Base-by-base conservation (phyloP, 1,140 invertebrate species). In the Magallana ariakensis region DNA sequence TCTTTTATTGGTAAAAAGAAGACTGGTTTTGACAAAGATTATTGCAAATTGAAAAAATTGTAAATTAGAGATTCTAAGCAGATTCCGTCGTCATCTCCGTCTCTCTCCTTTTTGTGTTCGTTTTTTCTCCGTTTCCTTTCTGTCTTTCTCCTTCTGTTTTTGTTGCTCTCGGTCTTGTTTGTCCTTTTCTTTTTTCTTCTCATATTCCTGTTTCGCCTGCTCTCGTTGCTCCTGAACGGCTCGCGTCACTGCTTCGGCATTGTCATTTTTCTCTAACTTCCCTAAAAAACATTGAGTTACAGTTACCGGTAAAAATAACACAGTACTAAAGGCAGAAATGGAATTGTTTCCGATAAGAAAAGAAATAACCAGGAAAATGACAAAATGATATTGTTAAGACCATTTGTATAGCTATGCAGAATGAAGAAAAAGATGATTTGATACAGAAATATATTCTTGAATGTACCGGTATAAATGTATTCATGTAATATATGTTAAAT, bases 101-200 rank as follows among this genome's bases (percentile, higher is more conserved):
- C 80, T 82, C 80, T 55, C 80, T 82, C 91, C 91, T 88, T 93
- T 93, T 86, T 92, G 91, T 54, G 91, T 93, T 11, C 91, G 87
- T 82, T 93, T 93, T 87, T 93, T 93, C 88, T 93, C 91, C 0
- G 86, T 85, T 0, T 93, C 91, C 80, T 93, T 93, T 75, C 91
- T 90, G 6, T 93, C 91, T 19, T 90, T 87, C 53, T 91, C 86
- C 84, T 93, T 93, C 85, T 92, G 89, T 85, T 91, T 91, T 89
- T 93, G 92, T 16, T 85, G 83, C 33, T 89, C 89, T 46, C 91
- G 88, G 19, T 93, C 92, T 60, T 88, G 89, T 87, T 91, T 91
- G 57, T 93, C 91, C 57, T 93, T 93, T 84, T 93, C 91, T 33
- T 91, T 91, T 84, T 93, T 93, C 56, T 91, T 92, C n/a, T 92